These are phyloP conservation scores for Acanthurus lineatus DNA, from an alignment of 2,797 vertebrate species.

Conservation along the genomic window DNA sequence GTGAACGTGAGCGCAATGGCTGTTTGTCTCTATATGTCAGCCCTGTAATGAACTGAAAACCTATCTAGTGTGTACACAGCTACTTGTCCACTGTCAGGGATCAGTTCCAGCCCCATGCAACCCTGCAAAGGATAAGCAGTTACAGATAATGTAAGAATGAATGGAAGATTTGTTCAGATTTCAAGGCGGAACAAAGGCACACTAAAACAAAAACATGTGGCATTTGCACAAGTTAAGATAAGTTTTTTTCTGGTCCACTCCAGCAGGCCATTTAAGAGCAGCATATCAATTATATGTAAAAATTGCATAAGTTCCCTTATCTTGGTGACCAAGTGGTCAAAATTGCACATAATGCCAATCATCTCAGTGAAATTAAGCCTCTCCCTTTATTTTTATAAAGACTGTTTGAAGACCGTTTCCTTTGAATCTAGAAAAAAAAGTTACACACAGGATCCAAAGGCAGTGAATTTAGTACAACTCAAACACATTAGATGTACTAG, in stretches of 20 bases:
- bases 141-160: too few relatives aligned
- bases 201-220: background rate
- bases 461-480: background rate
- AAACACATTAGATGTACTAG: background rate
- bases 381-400: background rate
- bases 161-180: too few relatives aligned
- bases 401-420: too few relatives aligned
- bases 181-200: too few relatives aligned
- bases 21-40: too few relatives aligned
- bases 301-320: background rate
- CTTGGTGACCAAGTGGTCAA: background rate
- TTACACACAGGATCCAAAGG: background rate
- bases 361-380: background rate
- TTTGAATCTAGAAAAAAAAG: background rate
- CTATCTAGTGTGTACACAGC: too few relatives aligned
- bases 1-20: too few relatives aligned
- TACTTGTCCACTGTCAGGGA: too few relatives aligned
- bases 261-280: background rate
- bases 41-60: too few relatives aligned
- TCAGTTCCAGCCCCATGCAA: too few relatives aligned
- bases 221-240: background rate
- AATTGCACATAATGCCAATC: background rate
- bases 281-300: background rate
- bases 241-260: background rate
- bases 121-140: too few relatives aligned